Conservation (phyloP, 1,140 invertebrate species). For the Neotoxoptera formosana region DNA sequence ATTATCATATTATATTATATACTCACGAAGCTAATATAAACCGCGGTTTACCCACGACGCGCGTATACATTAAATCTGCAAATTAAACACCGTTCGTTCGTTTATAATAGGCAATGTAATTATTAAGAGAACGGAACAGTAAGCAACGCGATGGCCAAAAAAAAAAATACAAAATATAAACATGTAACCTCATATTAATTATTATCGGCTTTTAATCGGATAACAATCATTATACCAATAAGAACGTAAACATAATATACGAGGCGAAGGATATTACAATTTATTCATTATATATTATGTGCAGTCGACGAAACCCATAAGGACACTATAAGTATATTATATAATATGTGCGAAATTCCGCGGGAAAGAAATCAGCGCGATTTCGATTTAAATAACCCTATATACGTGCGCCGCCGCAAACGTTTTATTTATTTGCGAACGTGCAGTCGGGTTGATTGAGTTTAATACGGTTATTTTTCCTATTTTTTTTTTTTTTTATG, state of each 20-base stretch:
- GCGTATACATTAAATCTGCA: neutral
- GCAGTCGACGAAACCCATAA: neutral
- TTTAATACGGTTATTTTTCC: neutral
- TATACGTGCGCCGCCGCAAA: neutral
- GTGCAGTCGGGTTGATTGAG: neutral
- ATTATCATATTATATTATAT: neutral
- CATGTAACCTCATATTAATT: too few species aligned
- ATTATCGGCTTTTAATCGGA: too few species aligned
- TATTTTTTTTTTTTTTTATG: neutral
- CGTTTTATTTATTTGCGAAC: neutral
- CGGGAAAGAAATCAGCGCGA: neutral
- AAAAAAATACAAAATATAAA: too few species aligned
- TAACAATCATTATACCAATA: too few species aligned
- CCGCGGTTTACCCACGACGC: neutral
- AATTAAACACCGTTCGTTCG: neutral
- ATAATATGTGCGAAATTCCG: neutral
- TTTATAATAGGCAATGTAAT: too few species aligned
- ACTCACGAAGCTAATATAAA: neutral
- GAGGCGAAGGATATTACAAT: neutral
- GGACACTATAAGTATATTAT: neutral
- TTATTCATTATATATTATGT: neutral
- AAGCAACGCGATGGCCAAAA: too few species aligned
- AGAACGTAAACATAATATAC: neutral
- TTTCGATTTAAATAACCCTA: neutral
- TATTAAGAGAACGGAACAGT: too few species aligned